Evolutionary conservation across 2,888 invertebrate genomes (phyloP).

Genomic region (Mechanitis messenoides): DNA sequence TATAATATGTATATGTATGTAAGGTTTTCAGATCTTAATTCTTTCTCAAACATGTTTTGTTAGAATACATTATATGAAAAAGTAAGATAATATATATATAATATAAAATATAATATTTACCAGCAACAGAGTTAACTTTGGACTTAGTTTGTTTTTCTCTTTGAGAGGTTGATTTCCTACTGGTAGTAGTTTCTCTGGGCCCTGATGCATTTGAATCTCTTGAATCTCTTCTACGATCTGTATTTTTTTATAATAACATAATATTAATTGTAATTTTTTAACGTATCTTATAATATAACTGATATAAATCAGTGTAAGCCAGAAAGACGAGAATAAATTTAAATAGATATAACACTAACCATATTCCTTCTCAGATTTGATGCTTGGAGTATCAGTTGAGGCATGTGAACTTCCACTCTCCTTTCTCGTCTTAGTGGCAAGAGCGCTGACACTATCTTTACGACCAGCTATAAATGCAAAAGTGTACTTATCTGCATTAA

Average conservation of each 20-base stretch:
- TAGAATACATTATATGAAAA: too few species aligned
- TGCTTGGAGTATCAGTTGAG: conserved; percentile 68
- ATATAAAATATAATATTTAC: conserved; percentile 13
- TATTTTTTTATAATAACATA: conserved; percentile 2
- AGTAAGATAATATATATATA: too few species aligned
- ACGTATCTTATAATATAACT: too few species aligned
- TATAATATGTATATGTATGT: too few species aligned
- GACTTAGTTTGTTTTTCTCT: conserved; percentile 55
- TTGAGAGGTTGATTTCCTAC: conserved; percentile 59
- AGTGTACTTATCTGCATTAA: background rate
- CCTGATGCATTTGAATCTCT: conserved; percentile 72
- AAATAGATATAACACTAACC: conserved; percentile 40
- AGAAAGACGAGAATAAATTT: background rate
- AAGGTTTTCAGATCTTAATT: too few species aligned
- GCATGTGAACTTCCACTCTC: conserved; percentile 71
- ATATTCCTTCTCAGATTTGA: conserved; percentile 69
- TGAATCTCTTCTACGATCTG: conserved; percentile 68
- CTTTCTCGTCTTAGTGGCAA: conserved; percentile 62
- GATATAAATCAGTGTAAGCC: too few species aligned
- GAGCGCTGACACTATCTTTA: conserved; percentile 61
- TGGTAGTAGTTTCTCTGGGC: conserved; percentile 56
- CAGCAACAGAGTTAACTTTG: conserved; percentile 40
- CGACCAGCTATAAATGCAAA: conserved; percentile 37
- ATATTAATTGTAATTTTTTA: too few species aligned
- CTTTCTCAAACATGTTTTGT: background rate